Evolutionary conservation across 2,888 invertebrate species (phyloP).

Genomic region (Lamproptera curius): DNA sequence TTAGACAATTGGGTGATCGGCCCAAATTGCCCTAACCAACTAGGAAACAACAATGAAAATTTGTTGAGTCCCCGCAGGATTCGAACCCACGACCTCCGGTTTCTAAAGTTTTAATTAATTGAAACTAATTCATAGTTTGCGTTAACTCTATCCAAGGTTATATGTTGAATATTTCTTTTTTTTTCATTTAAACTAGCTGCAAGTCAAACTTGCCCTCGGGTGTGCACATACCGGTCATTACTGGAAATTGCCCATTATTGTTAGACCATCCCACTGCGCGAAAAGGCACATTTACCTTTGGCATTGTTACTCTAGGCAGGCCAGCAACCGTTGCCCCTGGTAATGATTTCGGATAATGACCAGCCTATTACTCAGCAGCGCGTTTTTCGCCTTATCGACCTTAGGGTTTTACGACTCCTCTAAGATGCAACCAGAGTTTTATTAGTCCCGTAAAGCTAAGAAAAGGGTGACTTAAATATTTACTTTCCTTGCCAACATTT

Average conservation of each 20-base stretch:
- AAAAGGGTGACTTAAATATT: too few species aligned
- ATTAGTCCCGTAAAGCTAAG: too few species aligned
- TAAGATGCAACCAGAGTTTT: neutral
- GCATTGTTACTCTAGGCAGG: slow-evolving; percentile 24
- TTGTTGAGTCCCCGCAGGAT: too few species aligned
- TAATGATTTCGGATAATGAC: slow-evolving; percentile 11
- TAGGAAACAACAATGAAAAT: too few species aligned
- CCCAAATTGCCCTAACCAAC: too few species aligned
- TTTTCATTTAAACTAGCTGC: too few species aligned
- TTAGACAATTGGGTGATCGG: too few species aligned
- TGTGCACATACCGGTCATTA: slow-evolving; percentile 45
- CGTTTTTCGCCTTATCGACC: slow-evolving; percentile 10
- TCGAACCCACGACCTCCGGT: too few species aligned
- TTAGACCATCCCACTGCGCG: slow-evolving; percentile 55
- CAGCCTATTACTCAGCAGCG: slow-evolving; percentile 6
- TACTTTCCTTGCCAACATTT: neutral
- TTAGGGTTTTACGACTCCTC: slow-evolving; percentile 6
- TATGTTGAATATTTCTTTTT: too few species aligned
- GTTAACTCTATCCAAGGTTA: too few species aligned
- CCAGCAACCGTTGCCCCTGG: neutral
- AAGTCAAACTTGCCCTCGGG: slow-evolving; percentile 14
- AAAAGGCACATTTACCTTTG: slow-evolving; percentile 56
- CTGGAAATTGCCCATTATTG: slow-evolving; percentile 60
- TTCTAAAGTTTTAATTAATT: too few species aligned
- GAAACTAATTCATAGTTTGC: too few species aligned